These are phyloP conservation scores for Phortica magna DNA, from an alignment of 2,888 invertebrate genomes.

Conservation along the genomic window DNA sequence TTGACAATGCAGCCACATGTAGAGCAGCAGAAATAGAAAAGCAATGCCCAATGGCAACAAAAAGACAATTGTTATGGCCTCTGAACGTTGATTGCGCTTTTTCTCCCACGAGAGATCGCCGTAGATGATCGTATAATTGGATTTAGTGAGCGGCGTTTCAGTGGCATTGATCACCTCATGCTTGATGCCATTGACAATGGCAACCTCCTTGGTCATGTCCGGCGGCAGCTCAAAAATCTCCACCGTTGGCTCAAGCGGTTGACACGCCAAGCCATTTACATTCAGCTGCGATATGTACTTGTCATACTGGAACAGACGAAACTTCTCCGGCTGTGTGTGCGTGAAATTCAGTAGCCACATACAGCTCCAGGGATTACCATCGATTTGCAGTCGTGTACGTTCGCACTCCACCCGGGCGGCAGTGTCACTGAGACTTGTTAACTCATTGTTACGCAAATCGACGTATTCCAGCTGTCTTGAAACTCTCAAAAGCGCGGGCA, in stretches of 20 bases:
- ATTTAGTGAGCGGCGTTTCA: constrained; percentile 54
- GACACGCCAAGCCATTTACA: constrained; percentile 75
- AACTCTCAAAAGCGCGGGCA: constrained; percentile 50
- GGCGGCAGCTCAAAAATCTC: not conserved
- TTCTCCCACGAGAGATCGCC: constrained; percentile 66
- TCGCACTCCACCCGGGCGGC: constrained; percentile 42
- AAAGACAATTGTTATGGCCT: constrained; percentile 74
- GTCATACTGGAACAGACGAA: constrained; percentile 72
- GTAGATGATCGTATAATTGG: constrained; percentile 67
- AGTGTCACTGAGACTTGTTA: constrained; percentile 53
- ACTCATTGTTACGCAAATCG: constrained; percentile 62
- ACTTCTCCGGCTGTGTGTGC: constrained; percentile 70
- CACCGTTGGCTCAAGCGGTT: constrained; percentile 51
- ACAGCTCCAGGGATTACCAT: constrained; percentile 76
- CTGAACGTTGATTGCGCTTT: constrained; percentile 71
- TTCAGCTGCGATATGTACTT: constrained; percentile 76
- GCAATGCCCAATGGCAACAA: constrained; percentile 76
- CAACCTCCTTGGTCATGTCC: not conserved
- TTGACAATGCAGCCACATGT: constrained; percentile 76
- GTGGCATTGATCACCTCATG: constrained; percentile 34
- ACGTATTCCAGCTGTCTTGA: constrained; percentile 47
- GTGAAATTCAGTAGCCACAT: constrained; percentile 74
- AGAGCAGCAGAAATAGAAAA: constrained; percentile 71
- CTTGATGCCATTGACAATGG: not conserved
- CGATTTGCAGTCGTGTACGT: constrained; percentile 64